phyloP scores from a whole-genome alignment of 92 coral and sea anemone species.

The Zoanthus solanderi region DNA sequence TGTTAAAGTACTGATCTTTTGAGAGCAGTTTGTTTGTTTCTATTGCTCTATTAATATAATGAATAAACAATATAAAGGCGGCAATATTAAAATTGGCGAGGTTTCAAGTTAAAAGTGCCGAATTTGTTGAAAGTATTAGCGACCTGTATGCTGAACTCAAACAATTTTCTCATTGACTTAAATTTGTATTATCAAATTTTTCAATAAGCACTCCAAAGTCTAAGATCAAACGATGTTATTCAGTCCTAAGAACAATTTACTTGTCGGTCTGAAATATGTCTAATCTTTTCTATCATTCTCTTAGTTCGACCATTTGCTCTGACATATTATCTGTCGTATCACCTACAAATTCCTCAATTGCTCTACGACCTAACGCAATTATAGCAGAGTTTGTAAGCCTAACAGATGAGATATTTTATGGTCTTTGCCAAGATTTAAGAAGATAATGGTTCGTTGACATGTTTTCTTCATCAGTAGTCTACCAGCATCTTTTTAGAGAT shows the following conservation, averaged over 20 bases:
- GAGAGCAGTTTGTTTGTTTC: background rate
- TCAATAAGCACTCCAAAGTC: too few relatives aligned
- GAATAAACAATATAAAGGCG: background rate
- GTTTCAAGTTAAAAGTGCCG: background rate
- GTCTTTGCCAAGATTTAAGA: background rate
- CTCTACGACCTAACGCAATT: too few relatives aligned
- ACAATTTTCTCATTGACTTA: background rate
- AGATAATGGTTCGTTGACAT: background rate
- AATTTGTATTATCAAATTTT: background rate
- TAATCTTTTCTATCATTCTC: too few relatives aligned
- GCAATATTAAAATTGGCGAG: background rate
- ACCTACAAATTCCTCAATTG: too few relatives aligned
- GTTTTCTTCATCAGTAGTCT: background rate
- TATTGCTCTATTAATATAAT: background rate
- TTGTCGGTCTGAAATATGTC: too few relatives aligned
- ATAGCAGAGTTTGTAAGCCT: too few relatives aligned
- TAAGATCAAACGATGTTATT: too few relatives aligned
- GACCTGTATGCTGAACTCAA: background rate
- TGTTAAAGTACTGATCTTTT: background rate
- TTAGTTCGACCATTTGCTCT: too few relatives aligned
- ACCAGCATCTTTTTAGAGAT: background rate
- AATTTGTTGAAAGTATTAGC: background rate
- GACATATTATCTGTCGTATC: too few relatives aligned
- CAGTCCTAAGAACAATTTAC: too few relatives aligned
- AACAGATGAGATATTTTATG: background rate